Base-by-base conservation (phyloP, 2,888 invertebrate species). In the Dryocosmus kuriphilus region DNA sequence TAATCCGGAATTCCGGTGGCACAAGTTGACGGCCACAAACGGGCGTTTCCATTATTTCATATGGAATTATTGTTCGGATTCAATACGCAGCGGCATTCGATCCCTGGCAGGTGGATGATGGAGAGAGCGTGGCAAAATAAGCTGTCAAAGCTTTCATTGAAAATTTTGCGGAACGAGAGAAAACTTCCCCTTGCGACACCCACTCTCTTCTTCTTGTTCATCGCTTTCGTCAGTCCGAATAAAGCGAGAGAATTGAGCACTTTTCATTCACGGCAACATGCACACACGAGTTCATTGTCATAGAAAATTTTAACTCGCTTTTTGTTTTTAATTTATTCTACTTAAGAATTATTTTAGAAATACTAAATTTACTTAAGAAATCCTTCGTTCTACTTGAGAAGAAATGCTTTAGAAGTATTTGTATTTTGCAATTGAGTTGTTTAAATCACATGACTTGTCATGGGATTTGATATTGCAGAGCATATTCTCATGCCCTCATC, bases 1-100 rank as follows among this genome's bases (percentile, higher is more conserved):
- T 88, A 88, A 88, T 88, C 88, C 88, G 84, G 82, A 82, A 81
- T 84, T 83, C 85, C 80, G 84, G 81, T 38, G 63, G 79, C 63
- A 65, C 65, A 61, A 78, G 77, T 78, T 80, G 80, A 81, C 81
- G 81, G 80, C 80, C 80, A 55, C 51, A 71, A 71, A 71, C 14
- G 51, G 51, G 51, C 80, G 77, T 81, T 82, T 83, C 82, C 83
- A 83, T 83, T 79, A 83, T 81, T 85, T 84, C 83, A 84, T 86
- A 82, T 85, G 81, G 83, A 84, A 87, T 87, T 87, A 88, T 88
- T 85, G 88, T 88, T 88, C 83, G 84, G 81, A 88, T 88, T 88
- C 86, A 87, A 88, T 86, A 85, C 86, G 84, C 86, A 84, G 85
- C 86, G 88, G 87, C 87, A 87, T 87, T 87, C 85, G 87, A 85